A percentile compares a stretch with the other conserved stretches of the same genome.
Evolutionary conservation across 1,140 invertebrate species (phyloP).

Genomic region (Penaeus chinensis): DNA sequence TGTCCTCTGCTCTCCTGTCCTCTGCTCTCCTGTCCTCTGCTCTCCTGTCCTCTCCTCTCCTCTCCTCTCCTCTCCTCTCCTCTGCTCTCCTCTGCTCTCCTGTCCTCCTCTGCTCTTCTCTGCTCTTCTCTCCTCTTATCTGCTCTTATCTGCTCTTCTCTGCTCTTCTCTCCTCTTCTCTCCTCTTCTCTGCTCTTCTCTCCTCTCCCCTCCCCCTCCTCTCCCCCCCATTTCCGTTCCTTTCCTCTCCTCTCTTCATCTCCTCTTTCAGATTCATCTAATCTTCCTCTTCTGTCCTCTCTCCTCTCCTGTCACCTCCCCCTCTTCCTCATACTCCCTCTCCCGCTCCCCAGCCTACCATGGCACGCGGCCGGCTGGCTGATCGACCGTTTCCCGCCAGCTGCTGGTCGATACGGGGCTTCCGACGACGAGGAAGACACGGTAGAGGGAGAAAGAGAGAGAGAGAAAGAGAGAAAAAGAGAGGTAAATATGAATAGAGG

Average conservation of each 20-base stretch:
- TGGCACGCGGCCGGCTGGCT: too few relatives aligned
- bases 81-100: not conserved
- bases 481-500: too few relatives aligned
- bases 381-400: too few relatives aligned
- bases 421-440: too few relatives aligned
- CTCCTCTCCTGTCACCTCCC: not conserved
- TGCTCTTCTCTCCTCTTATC: too few relatives aligned
- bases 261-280: not conserved
- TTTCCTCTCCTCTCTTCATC: not conserved
- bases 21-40: not conserved
- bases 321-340: not conserved
- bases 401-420: too few relatives aligned
- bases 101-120: not conserved
- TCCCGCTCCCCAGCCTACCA: not conserved
- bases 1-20: not conserved
- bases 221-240: not conserved
- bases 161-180: not conserved
- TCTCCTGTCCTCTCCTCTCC: not conserved
- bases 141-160: not conserved
- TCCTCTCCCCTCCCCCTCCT: not conserved
- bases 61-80: not conserved
- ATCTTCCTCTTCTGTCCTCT: slow-evolving; percentile 3
- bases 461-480: too few relatives aligned
- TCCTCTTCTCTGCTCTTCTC: not conserved
- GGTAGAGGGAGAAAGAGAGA: too few relatives aligned